Conservation (phyloP, 2,888 invertebrate species). For the Eristalis pertinax region DNA sequence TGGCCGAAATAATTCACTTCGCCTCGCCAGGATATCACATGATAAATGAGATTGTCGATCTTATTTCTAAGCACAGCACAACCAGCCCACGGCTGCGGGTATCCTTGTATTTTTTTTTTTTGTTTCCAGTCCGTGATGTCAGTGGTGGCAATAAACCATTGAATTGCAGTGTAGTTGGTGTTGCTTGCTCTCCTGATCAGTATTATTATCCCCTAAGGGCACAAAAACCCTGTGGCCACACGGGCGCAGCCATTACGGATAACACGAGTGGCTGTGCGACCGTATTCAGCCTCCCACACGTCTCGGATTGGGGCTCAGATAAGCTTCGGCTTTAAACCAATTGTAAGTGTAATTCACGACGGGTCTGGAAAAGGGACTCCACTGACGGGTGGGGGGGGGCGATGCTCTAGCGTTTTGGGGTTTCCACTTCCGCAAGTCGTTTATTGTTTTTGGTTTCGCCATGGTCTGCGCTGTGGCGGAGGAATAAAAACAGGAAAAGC, state of each 20-base stretch:
- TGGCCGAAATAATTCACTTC: conserved; percentile 53
- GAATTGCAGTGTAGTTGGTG: conserved; percentile 44
- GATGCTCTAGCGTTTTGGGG: not conserved
- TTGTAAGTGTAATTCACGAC: conserved; percentile 44
- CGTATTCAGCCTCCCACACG: not conserved
- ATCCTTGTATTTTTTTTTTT: not conserved
- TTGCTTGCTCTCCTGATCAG: conserved; percentile 36
- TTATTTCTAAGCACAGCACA: conserved; percentile 30
- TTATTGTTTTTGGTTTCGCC: conserved; percentile 45
- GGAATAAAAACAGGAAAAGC: conserved; percentile 36
- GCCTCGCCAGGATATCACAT: conserved; percentile 58
- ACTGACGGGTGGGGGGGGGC: not conserved
- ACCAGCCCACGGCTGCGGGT: not conserved
- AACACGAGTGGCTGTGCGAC: conserved; percentile 2
- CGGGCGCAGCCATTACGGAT: conserved; percentile 46
- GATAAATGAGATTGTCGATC: conserved; percentile 65
- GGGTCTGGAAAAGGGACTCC: not conserved
- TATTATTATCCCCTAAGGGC: conserved; percentile 58
- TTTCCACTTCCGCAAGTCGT: conserved; percentile 31
- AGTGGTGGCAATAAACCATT: conserved; percentile 44
- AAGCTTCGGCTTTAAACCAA: conserved; percentile 35
- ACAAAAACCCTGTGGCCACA: conserved; percentile 29
- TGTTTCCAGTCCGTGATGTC: not conserved
- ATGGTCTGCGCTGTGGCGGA: conserved; percentile 42
- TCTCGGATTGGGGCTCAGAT: conserved; percentile 17